Base-by-base conservation (phyloP, 2,797 vertebrate species). In the Apogon hyalosoma region DNA sequence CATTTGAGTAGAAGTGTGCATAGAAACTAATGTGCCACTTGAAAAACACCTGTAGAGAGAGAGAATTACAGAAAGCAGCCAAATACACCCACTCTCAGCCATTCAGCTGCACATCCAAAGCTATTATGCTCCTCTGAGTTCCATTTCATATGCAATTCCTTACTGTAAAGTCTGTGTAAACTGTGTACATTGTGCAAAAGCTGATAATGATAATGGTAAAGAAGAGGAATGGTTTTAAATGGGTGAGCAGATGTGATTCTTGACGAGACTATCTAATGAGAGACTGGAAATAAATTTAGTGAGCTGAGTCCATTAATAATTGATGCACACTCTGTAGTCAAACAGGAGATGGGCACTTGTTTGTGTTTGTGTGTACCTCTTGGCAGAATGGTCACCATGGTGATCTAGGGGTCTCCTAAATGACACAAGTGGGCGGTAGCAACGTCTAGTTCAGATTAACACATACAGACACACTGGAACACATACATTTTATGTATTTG, bases 331-430 rank as follows among this genome's bases (percentile, higher is more conserved):
- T 47, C 53, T 67, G 33, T 19, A 47, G 70, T 80, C 56, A 69
- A 73, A 73, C 51, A 65, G 55, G 71, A 68, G 57, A 62, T 49
- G 36, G 28, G 59, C 39, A 41, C 64, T 62, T 63, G 50, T 77
- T 62, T 61, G 55, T 51, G 56, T 59, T 21, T 50, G 49, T 73
- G 65, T 60, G 58, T 42, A 80, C 45, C 36, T 69, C 61, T 65
- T 69, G 77, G 58, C 24, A 77, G 60, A 77, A 55, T 66, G 54
- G 77, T 89, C 83, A 62, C 85, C 83, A 84, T 87, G 82, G 79
- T 84, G 73, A 86, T 82, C 63, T 54, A 48, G 61, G 54, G 83
- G 71, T 82, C 63, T 79, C 39, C 55, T 69, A 45, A 79, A 79
- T 79, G 66, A 79, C 47, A 60, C 15, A 60, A 48, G 82, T 84